Evolutionary conservation across 2,888 invertebrate genomes (phyloP).

Genomic region (Drosophila longiperda): DNA sequence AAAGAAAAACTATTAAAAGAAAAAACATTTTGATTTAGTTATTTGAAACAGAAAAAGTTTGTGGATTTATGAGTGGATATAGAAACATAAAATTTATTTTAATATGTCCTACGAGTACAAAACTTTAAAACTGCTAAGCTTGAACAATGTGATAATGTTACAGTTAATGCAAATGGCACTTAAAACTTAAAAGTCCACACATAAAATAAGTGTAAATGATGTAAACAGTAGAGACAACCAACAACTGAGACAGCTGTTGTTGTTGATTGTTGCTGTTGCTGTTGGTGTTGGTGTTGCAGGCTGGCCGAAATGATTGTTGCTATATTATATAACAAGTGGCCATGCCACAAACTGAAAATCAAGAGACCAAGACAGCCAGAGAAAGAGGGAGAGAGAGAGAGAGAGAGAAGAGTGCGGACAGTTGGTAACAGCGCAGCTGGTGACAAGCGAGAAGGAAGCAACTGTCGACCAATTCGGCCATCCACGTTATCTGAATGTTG

Average conservation of each 20-base stretch:
- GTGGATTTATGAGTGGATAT: not conserved
- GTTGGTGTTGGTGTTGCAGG: slow-evolving; percentile 66
- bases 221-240: slow-evolving; percentile 45
- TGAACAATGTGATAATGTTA: not conserved
- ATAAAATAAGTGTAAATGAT: slow-evolving; percentile 66
- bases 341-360: slow-evolving; percentile 74
- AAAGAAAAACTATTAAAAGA: not conserved
- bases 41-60: not conserved
- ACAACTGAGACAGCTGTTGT: slow-evolving; percentile 70
- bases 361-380: slow-evolving; percentile 38
- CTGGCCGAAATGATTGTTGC: slow-evolving; percentile 78
- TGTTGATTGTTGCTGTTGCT: slow-evolving; percentile 37
- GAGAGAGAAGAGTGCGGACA: slow-evolving; percentile 23
- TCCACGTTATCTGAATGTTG: slow-evolving; percentile 53
- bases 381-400: slow-evolving; percentile 12
- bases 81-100: not conserved
- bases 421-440: slow-evolving; percentile 40
- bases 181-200: slow-evolving; percentile 15
- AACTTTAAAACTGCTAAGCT: too few species aligned
- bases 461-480: slow-evolving; percentile 49
- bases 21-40: not conserved
- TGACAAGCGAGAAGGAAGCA: slow-evolving; percentile 72
- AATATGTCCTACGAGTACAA: not conserved
- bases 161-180: slow-evolving; percentile 1
- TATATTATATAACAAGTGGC: slow-evolving; percentile 80